Evolutionary conservation across 1,140 invertebrate species (phyloP).

Genomic region (Apis dorsata): DNA sequence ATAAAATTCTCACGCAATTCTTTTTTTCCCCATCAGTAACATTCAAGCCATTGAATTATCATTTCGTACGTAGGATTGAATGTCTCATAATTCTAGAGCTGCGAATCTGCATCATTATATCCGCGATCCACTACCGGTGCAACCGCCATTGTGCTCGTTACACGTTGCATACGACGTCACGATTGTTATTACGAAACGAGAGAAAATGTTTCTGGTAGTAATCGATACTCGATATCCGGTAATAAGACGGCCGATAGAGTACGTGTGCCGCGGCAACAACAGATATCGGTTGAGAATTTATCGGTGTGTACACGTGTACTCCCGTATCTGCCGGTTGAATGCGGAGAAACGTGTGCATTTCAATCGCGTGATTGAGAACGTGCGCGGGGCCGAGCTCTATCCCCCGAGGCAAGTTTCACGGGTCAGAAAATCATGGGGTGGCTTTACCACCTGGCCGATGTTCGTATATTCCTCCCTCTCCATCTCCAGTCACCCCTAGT

Average conservation of each 20-base stretch:
- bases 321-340: slow-evolving; percentile 56
- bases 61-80: too few species aligned
- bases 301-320: slow-evolving; percentile 45
- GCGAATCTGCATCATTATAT: too few species aligned
- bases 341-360: slow-evolving; percentile 61
- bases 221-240: slow-evolving; percentile 49
- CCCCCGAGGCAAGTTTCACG: slow-evolving; percentile 51
- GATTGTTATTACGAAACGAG: slow-evolving; percentile 44
- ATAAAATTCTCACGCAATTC: too few species aligned
- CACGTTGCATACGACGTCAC: slow-evolving; percentile 5
- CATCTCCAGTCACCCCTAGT: neutral
- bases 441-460: slow-evolving; percentile 68
- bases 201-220: slow-evolving; percentile 42
- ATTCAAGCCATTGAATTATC: too few species aligned
- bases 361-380: slow-evolving; percentile 63
- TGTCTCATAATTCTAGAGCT: too few species aligned
- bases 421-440: slow-evolving; percentile 66
- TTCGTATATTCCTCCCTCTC: slow-evolving; percentile 9
- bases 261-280: neutral
- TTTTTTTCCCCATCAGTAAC: too few species aligned
- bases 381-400: slow-evolving; percentile 30
- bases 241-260: slow-evolving; percentile 43
- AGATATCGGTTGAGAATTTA: slow-evolving; percentile 40
- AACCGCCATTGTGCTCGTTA: slow-evolving; percentile 9
- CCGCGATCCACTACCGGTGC: too few species aligned